Evolutionary conservation across 2,888 invertebrate genomes (phyloP).

Genomic region (Ceratothoa steindachneri): DNA sequence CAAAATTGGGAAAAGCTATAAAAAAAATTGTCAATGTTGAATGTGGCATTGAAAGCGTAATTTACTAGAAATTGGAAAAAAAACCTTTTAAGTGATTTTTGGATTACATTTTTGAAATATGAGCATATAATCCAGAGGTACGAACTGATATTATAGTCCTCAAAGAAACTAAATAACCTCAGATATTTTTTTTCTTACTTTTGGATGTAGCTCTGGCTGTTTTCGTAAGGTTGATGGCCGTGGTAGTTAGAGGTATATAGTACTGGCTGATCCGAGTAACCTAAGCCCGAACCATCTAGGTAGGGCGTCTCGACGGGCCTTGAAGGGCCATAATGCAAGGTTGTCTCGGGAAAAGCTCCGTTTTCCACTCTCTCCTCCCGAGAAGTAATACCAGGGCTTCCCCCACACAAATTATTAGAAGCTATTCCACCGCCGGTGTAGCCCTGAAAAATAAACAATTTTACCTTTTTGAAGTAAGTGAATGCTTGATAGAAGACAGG

Average conservation of each 20-base stretch:
- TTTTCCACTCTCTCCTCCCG: background rate
- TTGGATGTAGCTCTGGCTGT: background rate
- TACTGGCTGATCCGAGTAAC: background rate
- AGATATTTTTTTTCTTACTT: background rate
- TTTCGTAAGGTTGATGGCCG: background rate
- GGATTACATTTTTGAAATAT: too few species aligned
- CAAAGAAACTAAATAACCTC: too few species aligned
- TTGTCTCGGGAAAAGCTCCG: background rate
- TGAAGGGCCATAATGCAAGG: background rate
- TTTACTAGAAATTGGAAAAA: too few species aligned
- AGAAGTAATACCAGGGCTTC: background rate
- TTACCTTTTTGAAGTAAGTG: too few species aligned
- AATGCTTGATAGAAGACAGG: too few species aligned
- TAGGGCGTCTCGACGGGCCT: background rate
- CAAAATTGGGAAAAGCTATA: too few species aligned
- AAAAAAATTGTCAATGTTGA: too few species aligned
- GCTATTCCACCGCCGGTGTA: constrained; percentile 6
- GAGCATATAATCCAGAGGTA: too few species aligned
- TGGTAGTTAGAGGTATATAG: background rate
- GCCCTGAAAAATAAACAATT: background rate
- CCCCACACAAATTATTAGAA: background rate
- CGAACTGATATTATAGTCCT: too few species aligned
- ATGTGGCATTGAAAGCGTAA: too few species aligned
- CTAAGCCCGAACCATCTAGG: background rate
- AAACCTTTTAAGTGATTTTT: too few species aligned